Evolutionary conservation across 1,140 invertebrate species (phyloP).

Genomic region (Drosophila lacteicornis): DNA sequence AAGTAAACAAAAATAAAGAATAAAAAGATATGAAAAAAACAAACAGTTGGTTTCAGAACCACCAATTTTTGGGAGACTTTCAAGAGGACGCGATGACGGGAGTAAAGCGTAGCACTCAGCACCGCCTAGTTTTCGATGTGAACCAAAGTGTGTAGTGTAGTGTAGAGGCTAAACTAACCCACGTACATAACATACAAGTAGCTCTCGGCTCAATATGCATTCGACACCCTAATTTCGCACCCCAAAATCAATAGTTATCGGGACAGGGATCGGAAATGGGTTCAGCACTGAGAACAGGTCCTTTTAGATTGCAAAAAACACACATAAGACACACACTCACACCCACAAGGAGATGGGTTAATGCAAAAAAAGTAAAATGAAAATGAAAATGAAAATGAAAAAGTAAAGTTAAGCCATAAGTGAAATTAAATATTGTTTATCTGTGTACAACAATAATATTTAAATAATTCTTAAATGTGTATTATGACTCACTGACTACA

Average conservation of each 20-base stretch:
- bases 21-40: conserved; percentile 18
- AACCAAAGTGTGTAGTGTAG: conserved; percentile 48
- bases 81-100: conserved; percentile 29
- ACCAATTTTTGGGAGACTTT: conserved; percentile 80
- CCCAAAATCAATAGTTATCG: conserved; percentile 15
- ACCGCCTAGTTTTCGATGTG: conserved; percentile 50
- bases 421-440: conserved; percentile 77
- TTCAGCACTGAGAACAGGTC: conserved; percentile 66
- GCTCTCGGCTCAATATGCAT: conserved; percentile 31
- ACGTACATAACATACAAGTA: conserved; percentile 36
- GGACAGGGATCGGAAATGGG: conserved; percentile 12
- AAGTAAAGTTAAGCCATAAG: conserved; percentile 55
- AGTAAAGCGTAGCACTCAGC: conserved; percentile 43
- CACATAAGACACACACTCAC: conserved; percentile 6
- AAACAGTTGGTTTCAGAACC: conserved; percentile 78
- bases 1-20: conserved; percentile 34
- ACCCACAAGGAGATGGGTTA: conserved; percentile 8
- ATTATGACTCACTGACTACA: conserved; percentile 54
- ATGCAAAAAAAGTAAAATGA: conserved; percentile 27
- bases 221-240: conserved; percentile 32
- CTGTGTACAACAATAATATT: conserved; percentile 82
- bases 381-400: conserved; percentile 25
- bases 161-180: conserved; percentile 46
- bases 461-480: conserved; percentile 80
- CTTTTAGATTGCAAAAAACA: conserved; percentile 50